Base-by-base conservation (phyloP, 1,140 invertebrate genomes). In the Pseudobourletiella spinata region DNA sequence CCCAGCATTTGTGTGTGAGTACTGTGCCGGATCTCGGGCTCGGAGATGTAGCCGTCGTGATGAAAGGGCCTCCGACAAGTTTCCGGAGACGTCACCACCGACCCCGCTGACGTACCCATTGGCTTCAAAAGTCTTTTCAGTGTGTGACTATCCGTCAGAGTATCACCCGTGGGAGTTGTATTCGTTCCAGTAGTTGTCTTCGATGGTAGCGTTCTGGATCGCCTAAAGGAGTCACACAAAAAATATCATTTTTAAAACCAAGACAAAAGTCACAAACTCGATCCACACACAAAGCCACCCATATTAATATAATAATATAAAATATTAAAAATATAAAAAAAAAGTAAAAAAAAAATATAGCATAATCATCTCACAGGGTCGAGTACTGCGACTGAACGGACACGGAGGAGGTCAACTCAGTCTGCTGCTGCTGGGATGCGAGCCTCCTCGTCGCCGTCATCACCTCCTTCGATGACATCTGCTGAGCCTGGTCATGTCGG, bases 101-200 rank as follows among this genome's bases (percentile, higher is more conserved):
- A 89, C 71, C 91, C 88, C 57, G 52, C 67, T n/a, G n/a, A n/a
- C 56, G 67, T 68, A 3, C 89, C 85, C 81, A 96, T 88, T 24
- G 91, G 91, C 71, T 95, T 94, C 64, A 96, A 77, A 88, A 96
- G 93, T 46, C 88, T 82, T 73, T 95, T 95, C 65, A 96, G 77
- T 1, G 90, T 94, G 74, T 88, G 89, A 66, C 89, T 88, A 75
- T 91, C 89, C 32, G 68, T 70, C 50, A 70, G 55, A 2, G 59
- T 55, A 43, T 70, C 68, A 25, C 68, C 68, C n/a, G 68, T 70
- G 30, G 68, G 68, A 18, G 69, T 79, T 72, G 66, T 70, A 26
- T 70, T 70, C 28, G 68, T 70, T 46, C 68, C 68, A 25, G 67
- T 70, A 18, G 68, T 67, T 51, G 68, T 64, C 58, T 70, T 70